Base-by-base conservation (phyloP, 2,888 invertebrate species). In the Gryllus longicercus region DNA sequence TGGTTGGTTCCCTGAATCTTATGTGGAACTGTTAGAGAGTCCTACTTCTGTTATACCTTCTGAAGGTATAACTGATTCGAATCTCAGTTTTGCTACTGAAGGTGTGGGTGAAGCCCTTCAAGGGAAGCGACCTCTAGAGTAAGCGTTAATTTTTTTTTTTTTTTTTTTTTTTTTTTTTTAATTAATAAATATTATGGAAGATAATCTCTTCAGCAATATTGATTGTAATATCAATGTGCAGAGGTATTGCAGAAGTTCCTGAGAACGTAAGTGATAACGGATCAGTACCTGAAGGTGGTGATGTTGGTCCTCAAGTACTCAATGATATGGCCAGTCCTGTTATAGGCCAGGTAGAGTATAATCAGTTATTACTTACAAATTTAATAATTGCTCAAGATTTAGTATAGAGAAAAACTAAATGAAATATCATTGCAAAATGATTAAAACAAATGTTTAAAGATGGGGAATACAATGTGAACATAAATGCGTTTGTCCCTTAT, bases 1-100 rank as follows among this genome's bases (percentile, higher is more conserved):
- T 0, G 98, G 98, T 2, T 98, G 97, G 97, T 98, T 98, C 88
- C 98, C 98, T 0, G 96, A 97, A 87, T 95, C 96, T 0, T 98
- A 98, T 86, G 97, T 96, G 21, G 96, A 96, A 85, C 93, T 93
- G 74, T 88, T 94, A 14, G 92, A 90, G 76, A 84, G 85, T 38
- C 86, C 86, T 75, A 87, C 87, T 0, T 85, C 87, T 1, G 86
- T 84, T 76, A 84, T 86, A 1, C 83, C 85, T 0, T 79, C 78
- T 11, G 81, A 75, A 14, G 88, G 88, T 2, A 86, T 87, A 75
- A 85, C 88, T 3, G 88, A 89, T 74, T 85, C 88, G 0, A 84
- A 90, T 81, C 88, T 89, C 21, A 85, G 89, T 18, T 82, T 82
- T 79, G 80, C 82, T 38, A 78, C 79, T 0, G 89, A 89, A 85